These are phyloP conservation scores for Canis aureus DNA, from an alignment of 2,113 vertebrate species.

Conservation along the genomic window DNA sequence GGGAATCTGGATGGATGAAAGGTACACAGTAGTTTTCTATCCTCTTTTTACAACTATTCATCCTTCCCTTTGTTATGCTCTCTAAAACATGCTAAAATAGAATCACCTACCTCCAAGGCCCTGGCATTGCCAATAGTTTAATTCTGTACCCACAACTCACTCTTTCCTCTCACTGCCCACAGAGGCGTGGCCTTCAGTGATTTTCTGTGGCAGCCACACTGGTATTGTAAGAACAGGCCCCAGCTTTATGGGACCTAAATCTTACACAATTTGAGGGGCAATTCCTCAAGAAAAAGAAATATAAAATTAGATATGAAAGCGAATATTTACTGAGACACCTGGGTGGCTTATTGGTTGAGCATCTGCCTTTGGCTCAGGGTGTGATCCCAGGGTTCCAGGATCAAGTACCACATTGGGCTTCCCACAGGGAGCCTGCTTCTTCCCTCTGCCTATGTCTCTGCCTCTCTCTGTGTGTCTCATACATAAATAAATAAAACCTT, in stretches of 20 bases:
- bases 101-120: not conserved
- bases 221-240: not conserved
- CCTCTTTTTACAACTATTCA: not conserved
- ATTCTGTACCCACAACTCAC: not conserved
- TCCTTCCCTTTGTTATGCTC: not conserved
- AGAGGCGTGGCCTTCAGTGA: not conserved
- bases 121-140: not conserved
- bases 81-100: not conserved
- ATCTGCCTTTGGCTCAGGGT: too few species aligned
- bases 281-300: slow-evolving; percentile 31
- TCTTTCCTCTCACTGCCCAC: not conserved
- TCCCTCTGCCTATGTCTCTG: too few species aligned
- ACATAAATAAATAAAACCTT: too few species aligned
- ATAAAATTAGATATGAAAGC: not conserved
- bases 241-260: not conserved
- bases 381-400: too few species aligned
- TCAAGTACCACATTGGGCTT: too few species aligned
- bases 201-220: not conserved
- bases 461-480: too few species aligned
- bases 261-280: not conserved
- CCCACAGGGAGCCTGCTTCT: too few species aligned
- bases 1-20: not conserved
- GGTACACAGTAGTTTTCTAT: not conserved
- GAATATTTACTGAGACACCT: not conserved
- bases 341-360: too few species aligned